phyloP scores from a whole-genome alignment of 2,797 vertebrate species.

The Rallus crepitans region DNA sequence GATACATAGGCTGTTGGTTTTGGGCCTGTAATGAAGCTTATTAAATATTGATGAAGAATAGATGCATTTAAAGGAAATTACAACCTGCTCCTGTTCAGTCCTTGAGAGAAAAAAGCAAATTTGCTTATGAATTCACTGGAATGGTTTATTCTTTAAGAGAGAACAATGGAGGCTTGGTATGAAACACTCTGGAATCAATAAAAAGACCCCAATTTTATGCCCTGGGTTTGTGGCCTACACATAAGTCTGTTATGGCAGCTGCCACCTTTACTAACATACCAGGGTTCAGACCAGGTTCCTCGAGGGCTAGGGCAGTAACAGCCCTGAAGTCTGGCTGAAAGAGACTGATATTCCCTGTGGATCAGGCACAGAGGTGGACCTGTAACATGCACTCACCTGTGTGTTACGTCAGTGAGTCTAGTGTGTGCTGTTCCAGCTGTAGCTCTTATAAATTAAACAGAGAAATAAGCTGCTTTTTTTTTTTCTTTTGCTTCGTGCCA shows the following conservation, averaged over 20 bases:
- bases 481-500: not conserved
- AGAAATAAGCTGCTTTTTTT: not conserved
- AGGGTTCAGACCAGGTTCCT: not conserved
- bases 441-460: conserved; percentile 17
- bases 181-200: conserved; percentile 34
- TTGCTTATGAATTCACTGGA: not conserved
- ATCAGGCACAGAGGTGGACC: conserved; percentile 45
- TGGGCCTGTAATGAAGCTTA: conserved; percentile 13
- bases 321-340: not conserved
- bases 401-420: conserved; percentile 43
- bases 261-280: conserved; percentile 19
- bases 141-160: not conserved
- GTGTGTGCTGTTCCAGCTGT: conserved; percentile 14
- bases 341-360: conserved; percentile 3
- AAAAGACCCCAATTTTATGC: conserved; percentile 24
- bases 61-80: conserved; percentile 46
- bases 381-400: conserved; percentile 51
- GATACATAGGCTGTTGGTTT: conserved; percentile 27
- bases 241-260: conserved; percentile 47
- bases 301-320: not conserved
- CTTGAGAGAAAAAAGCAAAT: conserved; percentile 29
- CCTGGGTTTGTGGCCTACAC: conserved; percentile 24
- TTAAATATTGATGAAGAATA: conserved; percentile 29
- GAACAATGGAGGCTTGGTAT: conserved; percentile 50
- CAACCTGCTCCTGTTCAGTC: conserved; percentile 24